These are phyloP conservation scores for Lepidurus packardi DNA, from an alignment of 1,140 invertebrate genomes.

Conservation along the genomic window DNA sequence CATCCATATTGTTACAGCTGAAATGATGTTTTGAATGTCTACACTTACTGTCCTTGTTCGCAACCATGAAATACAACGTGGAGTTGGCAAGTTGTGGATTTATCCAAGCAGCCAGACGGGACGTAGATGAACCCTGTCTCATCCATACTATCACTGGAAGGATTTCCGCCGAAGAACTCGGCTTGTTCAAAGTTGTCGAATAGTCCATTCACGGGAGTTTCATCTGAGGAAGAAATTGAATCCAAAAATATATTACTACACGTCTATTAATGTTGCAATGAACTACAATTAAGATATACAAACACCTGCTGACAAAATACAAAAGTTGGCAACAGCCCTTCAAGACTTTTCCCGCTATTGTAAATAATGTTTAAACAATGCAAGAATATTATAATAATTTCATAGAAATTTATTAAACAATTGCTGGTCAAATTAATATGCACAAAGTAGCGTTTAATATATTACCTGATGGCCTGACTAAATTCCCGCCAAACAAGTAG, in stretches of 20 bases:
- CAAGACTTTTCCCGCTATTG: too few relatives aligned
- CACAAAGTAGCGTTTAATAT: too few relatives aligned
- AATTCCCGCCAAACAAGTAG: constrained; percentile 43
- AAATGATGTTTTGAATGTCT: neutral
- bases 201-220: constrained; percentile 32
- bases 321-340: neutral
- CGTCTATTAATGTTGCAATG: too few relatives aligned
- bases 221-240: neutral
- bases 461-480: constrained; percentile 35
- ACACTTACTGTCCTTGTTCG: constrained; percentile 42
- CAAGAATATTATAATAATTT: too few relatives aligned
- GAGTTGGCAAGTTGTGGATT: constrained; percentile 41
- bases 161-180: constrained; percentile 41
- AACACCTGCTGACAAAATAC: neutral
- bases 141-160: constrained; percentile 41
- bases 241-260: neutral
- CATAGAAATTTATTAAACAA: too few relatives aligned
- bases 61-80: constrained; percentile 48
- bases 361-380: too few relatives aligned
- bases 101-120: constrained; percentile 41
- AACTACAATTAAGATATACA: too few relatives aligned
- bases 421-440: too few relatives aligned
- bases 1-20: too few relatives aligned
- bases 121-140: constrained; percentile 44
- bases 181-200: constrained; percentile 42